Evolutionary conservation across 2,888 invertebrate species (phyloP), one percentile per base, ranked within the genome.

Genomic region (Callyntrura sp.): DNA sequence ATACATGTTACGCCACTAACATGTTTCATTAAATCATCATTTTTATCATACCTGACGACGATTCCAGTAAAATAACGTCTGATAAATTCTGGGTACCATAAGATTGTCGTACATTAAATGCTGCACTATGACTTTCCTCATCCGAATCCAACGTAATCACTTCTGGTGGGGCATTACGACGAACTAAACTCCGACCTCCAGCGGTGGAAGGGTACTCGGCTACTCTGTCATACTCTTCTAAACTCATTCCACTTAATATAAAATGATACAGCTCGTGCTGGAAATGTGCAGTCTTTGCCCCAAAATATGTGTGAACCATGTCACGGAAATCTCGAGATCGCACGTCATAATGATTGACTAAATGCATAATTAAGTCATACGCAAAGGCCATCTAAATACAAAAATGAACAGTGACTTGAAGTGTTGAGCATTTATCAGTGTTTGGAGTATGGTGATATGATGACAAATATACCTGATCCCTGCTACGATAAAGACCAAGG

Each of bases 221-320:
- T 12, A 87, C 85, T 60, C 90, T 55, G 62, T 93, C 93, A 45
- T 91, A 93, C 35, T 91, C 92, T 25, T 91, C 93, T 89, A 92
- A 78, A 12, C 87, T 51, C 92, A 93, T 91, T 14, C 93, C 93
- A 76, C 98, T 98, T 43, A 97, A 96, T 48, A 98, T 98, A 95
- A 97, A 99, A 94, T 96, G 96, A 93, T 97, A 96, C 90, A 99
- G 96, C 94, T 99, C 98, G 94, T 98, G 98, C 48, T 98, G 96
- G 94, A 99, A 99, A 94, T 98, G 98, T 88, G 96, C 96, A 0
- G 98, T 97, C 92, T 96, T 95, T 0, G 95, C 95, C 23, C 96
- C 96, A 91, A 98, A 95, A 94, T 96, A 97, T 14, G 96, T 96
- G 43, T 95, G 95, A 82, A 98, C 94, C 14, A 96, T 95, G 62